These are phyloP conservation scores for Hybos culiciformis DNA, from an alignment of 2,888 invertebrate genomes.

Conservation along the genomic window DNA sequence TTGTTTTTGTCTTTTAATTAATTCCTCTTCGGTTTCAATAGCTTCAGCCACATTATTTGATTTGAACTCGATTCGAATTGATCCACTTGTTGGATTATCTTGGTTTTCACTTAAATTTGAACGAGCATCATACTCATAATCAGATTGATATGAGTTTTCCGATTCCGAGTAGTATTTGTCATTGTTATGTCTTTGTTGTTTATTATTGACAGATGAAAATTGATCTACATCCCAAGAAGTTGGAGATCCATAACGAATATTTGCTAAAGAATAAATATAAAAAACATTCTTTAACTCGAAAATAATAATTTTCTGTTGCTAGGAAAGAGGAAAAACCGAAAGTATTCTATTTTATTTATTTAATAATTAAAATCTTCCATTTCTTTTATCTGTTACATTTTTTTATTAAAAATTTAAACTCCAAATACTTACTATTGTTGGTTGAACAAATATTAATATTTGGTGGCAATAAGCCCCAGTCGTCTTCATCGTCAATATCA, in stretches of 20 bases:
- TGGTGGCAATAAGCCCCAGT: slow-evolving; percentile 43
- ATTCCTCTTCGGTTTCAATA: slow-evolving; percentile 48
- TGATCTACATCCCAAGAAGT: slow-evolving; percentile 31
- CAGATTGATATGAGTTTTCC: slow-evolving; percentile 43
- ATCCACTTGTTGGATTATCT: slow-evolving; percentile 37
- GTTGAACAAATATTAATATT: slow-evolving; percentile 50
- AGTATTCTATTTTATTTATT: no score
- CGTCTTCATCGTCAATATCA: slow-evolving; percentile 37
- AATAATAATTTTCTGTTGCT: no score
- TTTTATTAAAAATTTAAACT: background rate
- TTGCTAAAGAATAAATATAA: slow-evolving; percentile 4
- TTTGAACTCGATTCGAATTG: slow-evolving; percentile 67
- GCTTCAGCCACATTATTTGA: slow-evolving; percentile 78
- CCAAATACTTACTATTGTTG: slow-evolving; percentile 32
- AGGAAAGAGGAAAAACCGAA: no score
- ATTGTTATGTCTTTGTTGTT: background rate
- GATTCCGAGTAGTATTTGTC: slow-evolving; percentile 27
- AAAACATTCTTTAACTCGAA: no score
- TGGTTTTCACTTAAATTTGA: slow-evolving; percentile 30
- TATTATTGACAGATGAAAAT: background rate
- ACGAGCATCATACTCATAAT: slow-evolving; percentile 37
- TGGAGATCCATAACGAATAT: slow-evolving; percentile 32
- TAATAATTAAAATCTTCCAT: no score
- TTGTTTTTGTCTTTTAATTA: slow-evolving; percentile 31
- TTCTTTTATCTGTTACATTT: no score